Evolutionary conservation across 1,140 invertebrate genomes (phyloP), one percentile per base, ranked within the genome.

Genomic region (Drosophila athabasca): DNA sequence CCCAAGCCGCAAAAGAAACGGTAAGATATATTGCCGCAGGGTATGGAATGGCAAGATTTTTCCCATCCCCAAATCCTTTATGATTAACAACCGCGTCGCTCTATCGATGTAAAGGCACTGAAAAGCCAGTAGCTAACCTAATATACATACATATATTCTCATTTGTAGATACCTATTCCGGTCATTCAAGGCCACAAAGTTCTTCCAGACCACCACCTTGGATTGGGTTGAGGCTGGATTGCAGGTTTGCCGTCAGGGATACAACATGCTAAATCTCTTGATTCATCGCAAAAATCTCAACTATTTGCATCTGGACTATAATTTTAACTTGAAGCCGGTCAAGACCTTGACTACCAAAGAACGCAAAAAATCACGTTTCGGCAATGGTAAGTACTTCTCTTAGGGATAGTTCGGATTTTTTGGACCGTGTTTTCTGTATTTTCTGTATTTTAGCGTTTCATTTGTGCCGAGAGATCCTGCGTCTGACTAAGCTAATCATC

Each of bases 201-300:
- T 99, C 93, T 99, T 99, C 94, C 99, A 99, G 95, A 98, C 97
- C 0, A 99, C 99, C 13, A 99, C 98, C 1, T 93, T 99, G 61
- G 99, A 99, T 92, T 99, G 99, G 99, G 99, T 99, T 1, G 99
- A 99, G 93, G 98, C 98, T 55, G 99, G 99, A 26, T 92, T 99
- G 6, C 97, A 98, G 93, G 99, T 99, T 0, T 99, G 99, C 91
- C 94, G 99, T 11, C 99, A 99, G 92, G 99, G 99, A 11, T 99
- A 99, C 92, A 99, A 99, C 92, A 99, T 99, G 99, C 93, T 99
- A 8, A 99, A 99, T 92, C 93, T 99, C 43, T 93, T 99, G 49
- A 99, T 99, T 90, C 99, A 99, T 93, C 96, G 99, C 51, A 99
- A 99, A 92, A 99, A 99, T 93, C 94, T 99, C 7, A 99, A 99